Evolutionary conservation across 2,113 vertebrate genomes (phyloP), one percentile per base, ranked within the genome.

Genomic region (Bufo bufo): DNA sequence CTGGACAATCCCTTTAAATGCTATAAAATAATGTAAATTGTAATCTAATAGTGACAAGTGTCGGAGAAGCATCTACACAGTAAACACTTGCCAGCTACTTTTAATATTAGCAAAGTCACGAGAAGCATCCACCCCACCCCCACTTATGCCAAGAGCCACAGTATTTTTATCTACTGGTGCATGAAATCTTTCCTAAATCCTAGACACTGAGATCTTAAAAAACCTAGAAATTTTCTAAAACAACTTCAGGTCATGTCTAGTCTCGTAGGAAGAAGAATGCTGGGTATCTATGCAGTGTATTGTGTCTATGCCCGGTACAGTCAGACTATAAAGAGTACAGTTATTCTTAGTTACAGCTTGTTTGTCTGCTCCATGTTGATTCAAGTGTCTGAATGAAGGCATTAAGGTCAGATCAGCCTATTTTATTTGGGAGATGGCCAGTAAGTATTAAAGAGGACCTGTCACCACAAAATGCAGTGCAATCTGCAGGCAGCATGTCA

Each of bases 311-410:
- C 78, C 69, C 50, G 10, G 49, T 56, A 71, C 66, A 20, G 63
- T 71, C 49, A 71, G 47, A 33, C 52, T 33, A 75, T 17, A 71
- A 58, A 59, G 50, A 16, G 23, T 23, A 20, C 77, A 58, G 81
- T 87, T 87, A 81, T 50, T 54, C 61, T 61, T 66, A 59, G 82
- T 87, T 74, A 87, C 47, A 59, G n/a, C 71, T 52, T 17, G 63
- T 81, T 58, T 49, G 66, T 59, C 77, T 72, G 86, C 33, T 7
- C 19, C 13, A 13, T 80, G 33, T 87, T 87, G 81, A 81, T 71
- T 12, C n/a, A 82, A 72, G 17, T n/a, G 85, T 69, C 85, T 69
- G 65, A 45, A 47, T 45, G 1, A 74, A 74, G 43, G 47, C 14
- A 74, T 74, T 9, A 74, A 17, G 71, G 71, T 71, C 52, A 49